Evolutionary conservation across 2,797 vertebrate species (phyloP).

Genomic region (Sitta carolinensis): DNA sequence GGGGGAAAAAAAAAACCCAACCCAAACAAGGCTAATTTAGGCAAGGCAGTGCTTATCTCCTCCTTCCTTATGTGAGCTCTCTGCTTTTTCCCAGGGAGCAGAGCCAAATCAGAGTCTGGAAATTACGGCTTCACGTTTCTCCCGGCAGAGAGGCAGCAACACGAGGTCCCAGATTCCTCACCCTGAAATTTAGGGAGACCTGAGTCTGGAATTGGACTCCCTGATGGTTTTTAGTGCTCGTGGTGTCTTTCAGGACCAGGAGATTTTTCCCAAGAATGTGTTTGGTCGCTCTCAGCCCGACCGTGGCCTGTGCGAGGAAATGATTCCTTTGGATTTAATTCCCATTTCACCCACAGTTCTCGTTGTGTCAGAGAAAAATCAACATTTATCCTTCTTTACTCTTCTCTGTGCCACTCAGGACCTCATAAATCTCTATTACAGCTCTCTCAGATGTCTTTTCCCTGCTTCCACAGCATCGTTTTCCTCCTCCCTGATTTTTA

Average conservation of each 20-base stretch:
- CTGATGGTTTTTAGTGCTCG: neutral
- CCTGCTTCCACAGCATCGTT: neutral
- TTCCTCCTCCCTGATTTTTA: neutral
- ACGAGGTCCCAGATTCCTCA: neutral
- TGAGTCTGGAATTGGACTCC: fast-evolving
- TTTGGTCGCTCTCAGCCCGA: neutral
- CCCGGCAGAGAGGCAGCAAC: neutral
- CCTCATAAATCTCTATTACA: neutral
- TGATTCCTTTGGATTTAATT: neutral
- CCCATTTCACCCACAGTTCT: neutral
- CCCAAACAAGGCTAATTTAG: neutral
- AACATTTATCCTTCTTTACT: neutral
- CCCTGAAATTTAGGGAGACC: fast-evolving
- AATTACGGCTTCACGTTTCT: fast-evolving
- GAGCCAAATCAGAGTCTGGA: neutral
- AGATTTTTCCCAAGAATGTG: neutral
- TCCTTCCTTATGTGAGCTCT: neutral
- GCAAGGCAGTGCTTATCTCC: neutral
- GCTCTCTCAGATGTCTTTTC: neutral
- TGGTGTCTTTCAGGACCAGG: neutral
- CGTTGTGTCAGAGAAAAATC: neutral
- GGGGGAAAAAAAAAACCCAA: neutral
- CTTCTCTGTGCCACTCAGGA: neutral
- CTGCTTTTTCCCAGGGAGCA: neutral
- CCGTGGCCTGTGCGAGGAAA: fast-evolving